phyloP scores from a whole-genome alignment of 2,888 invertebrate genomes.

The Parasteatoda lunata region DNA sequence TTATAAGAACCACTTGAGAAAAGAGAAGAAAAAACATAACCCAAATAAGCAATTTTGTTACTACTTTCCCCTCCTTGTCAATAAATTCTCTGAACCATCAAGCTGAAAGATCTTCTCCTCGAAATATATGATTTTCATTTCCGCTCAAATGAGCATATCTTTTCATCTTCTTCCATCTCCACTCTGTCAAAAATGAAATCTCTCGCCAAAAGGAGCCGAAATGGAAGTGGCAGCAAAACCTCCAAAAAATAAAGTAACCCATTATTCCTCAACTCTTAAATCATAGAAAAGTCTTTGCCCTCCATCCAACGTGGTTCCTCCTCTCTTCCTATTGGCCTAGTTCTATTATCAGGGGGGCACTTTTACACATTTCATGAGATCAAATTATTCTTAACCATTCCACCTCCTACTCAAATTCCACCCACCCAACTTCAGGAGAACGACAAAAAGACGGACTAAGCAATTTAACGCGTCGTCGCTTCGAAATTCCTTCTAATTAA shows the following conservation, averaged over 20 bases:
- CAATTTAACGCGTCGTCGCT: conserved; percentile 37
- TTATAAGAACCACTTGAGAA: too few species aligned
- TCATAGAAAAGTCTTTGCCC: background rate
- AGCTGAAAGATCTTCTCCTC: too few species aligned
- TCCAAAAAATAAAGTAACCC: conserved; percentile 1
- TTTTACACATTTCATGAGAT: conserved; percentile 46
- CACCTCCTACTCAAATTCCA: background rate
- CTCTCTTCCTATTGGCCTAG: background rate
- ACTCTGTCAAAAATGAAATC: too few species aligned
- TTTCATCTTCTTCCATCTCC: background rate
- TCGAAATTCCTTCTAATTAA: conserved; percentile 51
- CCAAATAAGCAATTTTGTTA: too few species aligned
- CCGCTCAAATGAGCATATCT: background rate
- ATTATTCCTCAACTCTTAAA: conserved; percentile 2
- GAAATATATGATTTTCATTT: background rate
- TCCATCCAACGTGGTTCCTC: background rate
- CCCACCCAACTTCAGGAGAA: background rate
- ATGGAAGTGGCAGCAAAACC: background rate
- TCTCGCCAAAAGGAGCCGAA: too few species aligned
- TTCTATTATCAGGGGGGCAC: conserved; percentile 3
- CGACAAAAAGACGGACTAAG: conserved; percentile 49
- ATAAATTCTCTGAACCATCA: too few species aligned
- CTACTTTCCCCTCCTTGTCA: too few species aligned
- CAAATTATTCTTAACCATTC: conserved; percentile 40
- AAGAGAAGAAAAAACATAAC: too few species aligned